These are phyloP conservation scores for Eospalax fontanierii DNA, from an alignment of 2,797 vertebrate species.

Conservation along the genomic window DNA sequence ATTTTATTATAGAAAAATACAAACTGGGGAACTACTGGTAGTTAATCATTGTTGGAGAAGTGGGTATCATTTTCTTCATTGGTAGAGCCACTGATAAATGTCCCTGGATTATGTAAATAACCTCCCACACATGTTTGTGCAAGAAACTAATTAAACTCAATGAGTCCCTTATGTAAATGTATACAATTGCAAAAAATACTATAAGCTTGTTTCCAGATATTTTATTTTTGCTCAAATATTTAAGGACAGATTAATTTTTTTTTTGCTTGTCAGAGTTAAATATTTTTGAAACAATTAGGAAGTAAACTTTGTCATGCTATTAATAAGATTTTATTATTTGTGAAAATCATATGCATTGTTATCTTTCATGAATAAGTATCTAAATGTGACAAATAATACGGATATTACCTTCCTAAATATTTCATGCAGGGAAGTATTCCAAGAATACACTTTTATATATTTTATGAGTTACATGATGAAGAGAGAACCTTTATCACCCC, in stretches of 20 bases:
- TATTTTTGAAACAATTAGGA: constrained; percentile 22
- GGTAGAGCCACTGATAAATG: background rate
- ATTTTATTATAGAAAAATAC: background rate
- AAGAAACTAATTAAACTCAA: background rate
- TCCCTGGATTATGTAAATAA: too few species aligned
- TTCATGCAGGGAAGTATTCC: constrained; percentile 4
- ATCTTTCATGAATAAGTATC: background rate
- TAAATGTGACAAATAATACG: background rate
- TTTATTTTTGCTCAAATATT: background rate
- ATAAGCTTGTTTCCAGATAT: background rate
- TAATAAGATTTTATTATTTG: background rate
- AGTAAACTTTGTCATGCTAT: background rate
- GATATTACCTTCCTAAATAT: constrained; percentile 33
- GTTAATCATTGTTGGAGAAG: background rate
- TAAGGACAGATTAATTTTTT: background rate
- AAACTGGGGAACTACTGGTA: too few species aligned
- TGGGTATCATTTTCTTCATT: background rate
- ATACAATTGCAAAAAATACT: background rate
- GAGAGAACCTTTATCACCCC: background rate
- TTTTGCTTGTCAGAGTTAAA: background rate
- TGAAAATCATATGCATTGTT: background rate
- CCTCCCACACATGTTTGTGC: too few species aligned
- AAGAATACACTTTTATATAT: constrained; percentile 9
- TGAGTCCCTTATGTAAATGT: background rate
- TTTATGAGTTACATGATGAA: constrained; percentile 33